Evolutionary conservation across 1,140 invertebrate genomes (phyloP).

Genomic region (Sycophaga agraensis): DNA sequence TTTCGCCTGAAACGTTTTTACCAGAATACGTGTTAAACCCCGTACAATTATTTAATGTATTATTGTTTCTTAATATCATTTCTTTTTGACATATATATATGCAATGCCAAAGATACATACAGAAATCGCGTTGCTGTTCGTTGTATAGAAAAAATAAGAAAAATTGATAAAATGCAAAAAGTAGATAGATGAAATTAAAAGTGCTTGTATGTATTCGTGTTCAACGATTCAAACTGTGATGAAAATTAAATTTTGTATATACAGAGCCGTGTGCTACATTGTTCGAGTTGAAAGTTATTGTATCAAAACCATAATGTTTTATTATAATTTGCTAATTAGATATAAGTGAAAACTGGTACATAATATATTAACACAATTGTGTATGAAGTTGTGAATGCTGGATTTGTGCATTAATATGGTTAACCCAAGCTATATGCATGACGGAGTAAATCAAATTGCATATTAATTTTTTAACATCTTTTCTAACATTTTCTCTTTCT

Average conservation of each 20-base stretch:
- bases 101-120: constrained; percentile 14
- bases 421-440: too few relatives aligned
- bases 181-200: neutral
- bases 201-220: constrained; percentile 19
- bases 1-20: neutral
- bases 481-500: too few relatives aligned
- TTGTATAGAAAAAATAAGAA: neutral
- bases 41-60: too few relatives aligned
- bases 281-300: neutral
- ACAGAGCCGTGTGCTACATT: constrained; percentile 29
- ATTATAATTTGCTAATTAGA: constrained; percentile 7
- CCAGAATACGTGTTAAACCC: neutral
- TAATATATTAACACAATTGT: too few relatives aligned
- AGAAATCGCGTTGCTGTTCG: neutral
- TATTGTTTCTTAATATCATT: too few relatives aligned
- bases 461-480: too few relatives aligned
- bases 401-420: too few relatives aligned
- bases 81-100: neutral
- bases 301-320: neutral
- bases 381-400: too few relatives aligned
- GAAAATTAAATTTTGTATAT: constrained; percentile 27
- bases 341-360: too few relatives aligned
- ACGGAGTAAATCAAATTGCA: too few relatives aligned
- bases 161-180: neutral
- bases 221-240: constrained; percentile 29